A percentile compares a stretch with the other conserved stretches of the same genome.
phyloP scores from a whole-genome alignment of 2,888 invertebrate genomes.

The Bimastos eiseni region DNA sequence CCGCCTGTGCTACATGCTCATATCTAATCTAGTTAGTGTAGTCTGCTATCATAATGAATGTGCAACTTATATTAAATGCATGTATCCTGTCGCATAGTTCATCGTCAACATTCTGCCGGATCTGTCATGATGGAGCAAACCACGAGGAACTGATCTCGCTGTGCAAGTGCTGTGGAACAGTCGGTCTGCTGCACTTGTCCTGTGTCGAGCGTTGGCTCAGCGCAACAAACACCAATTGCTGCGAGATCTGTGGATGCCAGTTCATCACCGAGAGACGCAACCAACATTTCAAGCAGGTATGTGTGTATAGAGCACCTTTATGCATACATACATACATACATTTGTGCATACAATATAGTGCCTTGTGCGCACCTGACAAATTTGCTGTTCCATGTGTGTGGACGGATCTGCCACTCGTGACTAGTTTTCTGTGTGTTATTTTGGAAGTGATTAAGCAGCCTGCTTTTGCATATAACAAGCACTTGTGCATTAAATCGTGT shows the following conservation, averaged over 20 bases:
- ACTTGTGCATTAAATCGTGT: too few species aligned
- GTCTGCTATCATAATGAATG: too few species aligned
- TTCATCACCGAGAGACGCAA: conserved; percentile 70
- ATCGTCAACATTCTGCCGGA: conserved; percentile 62
- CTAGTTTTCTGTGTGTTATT: too few species aligned
- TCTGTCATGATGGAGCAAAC: conserved; percentile 67
- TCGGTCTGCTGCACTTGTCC: conserved; percentile 74
- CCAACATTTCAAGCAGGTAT: conserved; percentile 63
- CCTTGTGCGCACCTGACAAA: neutral
- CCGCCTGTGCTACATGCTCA: too few species aligned
- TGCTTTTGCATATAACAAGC: too few species aligned
- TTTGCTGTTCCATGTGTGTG: neutral
- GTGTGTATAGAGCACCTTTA: neutral
- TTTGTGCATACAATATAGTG: neutral
- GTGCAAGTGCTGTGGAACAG: conserved; percentile 70
- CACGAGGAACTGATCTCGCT: conserved; percentile 67
- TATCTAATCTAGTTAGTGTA: too few species aligned
- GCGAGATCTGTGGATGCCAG: conserved; percentile 74
- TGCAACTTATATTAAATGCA: neutral
- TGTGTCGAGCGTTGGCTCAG: conserved; percentile 77
- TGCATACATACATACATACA: neutral
- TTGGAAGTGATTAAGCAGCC: too few species aligned
- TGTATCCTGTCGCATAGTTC: neutral
- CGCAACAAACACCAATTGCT: conserved; percentile 73
- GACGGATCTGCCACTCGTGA: too few species aligned